A percentile compares a stretch with the other conserved stretches of the same genome.
Conservation (phyloP, 2,113 vertebrate genomes). For the Mola mola region DNA sequence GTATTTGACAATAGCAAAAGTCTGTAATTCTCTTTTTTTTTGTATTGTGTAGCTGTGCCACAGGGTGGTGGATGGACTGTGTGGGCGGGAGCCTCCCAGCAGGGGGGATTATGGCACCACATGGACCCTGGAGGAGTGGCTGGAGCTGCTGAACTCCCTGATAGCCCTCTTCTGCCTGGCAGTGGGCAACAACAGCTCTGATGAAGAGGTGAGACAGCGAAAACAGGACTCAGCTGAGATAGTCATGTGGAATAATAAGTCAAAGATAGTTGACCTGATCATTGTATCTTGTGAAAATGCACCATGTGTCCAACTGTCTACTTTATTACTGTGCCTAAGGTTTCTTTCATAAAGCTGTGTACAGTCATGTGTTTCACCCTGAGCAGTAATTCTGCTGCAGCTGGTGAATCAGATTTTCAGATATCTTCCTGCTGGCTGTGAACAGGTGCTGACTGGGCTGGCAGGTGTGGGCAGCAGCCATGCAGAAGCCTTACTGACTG, state of each 20-base stretch:
- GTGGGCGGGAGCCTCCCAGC: slow-evolving; percentile 83
- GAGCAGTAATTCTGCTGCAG: too few relatives aligned
- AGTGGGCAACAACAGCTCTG: slow-evolving; percentile 81
- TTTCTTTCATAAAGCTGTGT: too few relatives aligned
- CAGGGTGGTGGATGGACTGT: slow-evolving; percentile 89
- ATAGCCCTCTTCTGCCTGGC: slow-evolving; percentile 76
- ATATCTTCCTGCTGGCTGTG: slow-evolving; percentile 22
- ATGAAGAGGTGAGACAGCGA: slow-evolving; percentile 90
- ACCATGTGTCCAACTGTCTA: too few relatives aligned
- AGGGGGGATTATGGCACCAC: slow-evolving; percentile 81
- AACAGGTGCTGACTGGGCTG: slow-evolving; percentile 83
- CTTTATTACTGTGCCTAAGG: too few relatives aligned
- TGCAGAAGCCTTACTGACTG: slow-evolving; percentile 82
- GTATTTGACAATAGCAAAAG: background rate
- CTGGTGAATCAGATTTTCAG: too few relatives aligned
- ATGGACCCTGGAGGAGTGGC: slow-evolving; percentile 89
- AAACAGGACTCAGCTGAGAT: too few relatives aligned
- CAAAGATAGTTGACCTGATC: too few relatives aligned
- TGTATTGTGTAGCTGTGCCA: slow-evolving; percentile 86
- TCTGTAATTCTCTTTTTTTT: background rate
- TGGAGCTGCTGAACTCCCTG: slow-evolving; percentile 80
- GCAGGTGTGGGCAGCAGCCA: slow-evolving; percentile 75
- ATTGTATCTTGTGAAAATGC: too few relatives aligned
- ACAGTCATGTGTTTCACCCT: too few relatives aligned
- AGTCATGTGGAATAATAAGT: too few relatives aligned